Conservation (phyloP, 2,113 vertebrate species). For the Cinclus cinclus region DNA sequence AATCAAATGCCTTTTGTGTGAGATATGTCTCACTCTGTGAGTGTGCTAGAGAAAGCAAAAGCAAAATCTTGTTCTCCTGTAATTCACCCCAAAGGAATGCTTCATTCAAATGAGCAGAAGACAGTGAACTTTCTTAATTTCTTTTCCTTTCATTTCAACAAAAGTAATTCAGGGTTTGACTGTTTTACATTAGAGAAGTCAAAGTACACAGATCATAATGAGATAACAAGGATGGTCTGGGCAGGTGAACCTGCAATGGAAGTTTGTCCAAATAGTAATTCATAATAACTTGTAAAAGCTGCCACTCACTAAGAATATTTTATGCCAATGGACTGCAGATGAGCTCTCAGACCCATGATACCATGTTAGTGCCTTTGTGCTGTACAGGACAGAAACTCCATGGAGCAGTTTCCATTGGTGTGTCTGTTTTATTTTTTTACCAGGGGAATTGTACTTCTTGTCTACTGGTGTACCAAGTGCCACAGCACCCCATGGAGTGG, state of each 20-base stretch:
- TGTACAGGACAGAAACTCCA: not conserved
- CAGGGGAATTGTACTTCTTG: constrained; percentile 96
- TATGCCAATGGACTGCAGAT: not conserved
- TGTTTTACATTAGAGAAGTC: not conserved
- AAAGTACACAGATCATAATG: not conserved
- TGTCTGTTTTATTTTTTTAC: not conserved
- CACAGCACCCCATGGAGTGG: constrained; percentile 80
- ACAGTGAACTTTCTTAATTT: not conserved
- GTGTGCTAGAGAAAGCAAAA: not conserved
- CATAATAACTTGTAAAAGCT: not conserved
- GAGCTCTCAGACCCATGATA: not conserved
- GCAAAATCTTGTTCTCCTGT: not conserved
- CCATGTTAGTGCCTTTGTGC: not conserved
- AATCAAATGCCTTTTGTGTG: not conserved
- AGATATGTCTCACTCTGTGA: not conserved
- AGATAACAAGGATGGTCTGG: not conserved
- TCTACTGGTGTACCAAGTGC: constrained; percentile 88
- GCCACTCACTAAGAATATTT: not conserved
- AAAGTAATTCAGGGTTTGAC: not conserved
- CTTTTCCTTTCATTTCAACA: not conserved
- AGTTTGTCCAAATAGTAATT: not conserved
- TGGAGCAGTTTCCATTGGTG: not conserved
- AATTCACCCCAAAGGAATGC: not conserved
- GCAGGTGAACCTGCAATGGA: not conserved
- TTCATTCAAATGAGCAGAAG: not conserved